Conservation (phyloP, 2,888 invertebrate genomes). For the Diplazon laetatorius region DNA sequence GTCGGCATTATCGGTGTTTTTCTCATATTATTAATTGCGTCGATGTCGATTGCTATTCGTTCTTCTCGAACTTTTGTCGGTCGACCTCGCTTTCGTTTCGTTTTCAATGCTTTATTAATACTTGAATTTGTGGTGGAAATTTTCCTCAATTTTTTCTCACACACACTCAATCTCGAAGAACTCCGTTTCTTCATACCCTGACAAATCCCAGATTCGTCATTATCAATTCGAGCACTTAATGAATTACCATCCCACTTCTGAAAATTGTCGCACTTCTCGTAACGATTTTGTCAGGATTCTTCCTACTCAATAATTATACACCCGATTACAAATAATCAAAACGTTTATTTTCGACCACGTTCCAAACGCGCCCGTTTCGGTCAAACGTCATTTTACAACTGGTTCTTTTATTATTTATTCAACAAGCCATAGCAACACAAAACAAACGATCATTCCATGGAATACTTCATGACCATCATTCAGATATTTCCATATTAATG, state of each 20-base stretch:
- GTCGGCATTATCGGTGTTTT: not conserved
- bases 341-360: too few relatives aligned
- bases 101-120: slow-evolving; percentile 8
- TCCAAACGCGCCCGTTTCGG: too few relatives aligned
- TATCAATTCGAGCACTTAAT: not conserved
- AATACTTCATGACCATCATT: too few relatives aligned
- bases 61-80: not conserved
- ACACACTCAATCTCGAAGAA: not conserved
- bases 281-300: not conserved
- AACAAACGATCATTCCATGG: too few relatives aligned
- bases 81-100: not conserved
- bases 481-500: too few relatives aligned
- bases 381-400: too few relatives aligned
- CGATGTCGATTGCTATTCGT: not conserved
- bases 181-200: not conserved
- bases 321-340: too few relatives aligned
- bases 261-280: slow-evolving; percentile 2
- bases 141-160: too few relatives aligned
- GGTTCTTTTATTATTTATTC: too few relatives aligned
- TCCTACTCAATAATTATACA: too few relatives aligned
- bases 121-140: not conserved
- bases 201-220: slow-evolving; percentile 6
- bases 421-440: too few relatives aligned
- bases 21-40: not conserved
- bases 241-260: slow-evolving; percentile 1